Base-by-base conservation (phyloP, 1,140 invertebrate species). In the Gryllus bimaculatus region DNA sequence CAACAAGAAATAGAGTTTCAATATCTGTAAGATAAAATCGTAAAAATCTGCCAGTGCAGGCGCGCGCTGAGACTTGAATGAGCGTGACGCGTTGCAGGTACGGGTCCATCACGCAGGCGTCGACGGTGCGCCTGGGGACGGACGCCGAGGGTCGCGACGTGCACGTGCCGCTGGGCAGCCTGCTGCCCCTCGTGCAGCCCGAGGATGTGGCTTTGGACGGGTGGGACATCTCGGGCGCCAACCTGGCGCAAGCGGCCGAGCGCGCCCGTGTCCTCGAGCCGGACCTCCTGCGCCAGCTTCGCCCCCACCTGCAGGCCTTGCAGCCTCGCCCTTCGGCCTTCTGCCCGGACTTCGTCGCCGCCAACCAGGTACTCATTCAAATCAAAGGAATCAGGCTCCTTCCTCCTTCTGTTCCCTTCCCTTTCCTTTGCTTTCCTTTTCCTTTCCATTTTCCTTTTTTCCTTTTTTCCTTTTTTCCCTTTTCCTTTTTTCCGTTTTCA, bases 311-410 rank as follows among this genome's bases (percentile, higher is more conserved):
- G 91, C 84, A 88, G 3, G 82, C 88, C 0, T 87, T 97, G 82
- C 91, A 91, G 82, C 97, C 97, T 0, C 89, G 93, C 18, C 93
- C 94, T 12, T 95, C 95, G 0, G 91, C 97, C 78, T 98, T 97
- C 84, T 91, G 93, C 84, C 90, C 93, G 4, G 95, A 97, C 83
- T 99, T 97, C 83, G 97, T 99, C 83, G 97, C 97, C n/a, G 93
- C 95, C 76, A 99, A 99, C 88, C 96, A 98, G 88, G 92, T 92
- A 83, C 10, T n/a, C n/a, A n/a, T n/a, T n/a, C n/a, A n/a, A n/a
- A n/a, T n/a, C n/a, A n/a, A n/a, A n/a, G n/a, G n/a, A n/a, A n/a
- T n/a, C n/a, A n/a, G n/a, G n/a, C n/a, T n/a, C n/a, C n/a, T n/a
- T n/a, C n/a, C n/a, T n/a, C n/a, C n/a, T n/a, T n/a, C n/a, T n/a